Percentiles rank a stretch among this genome's conserved stretches.
These are phyloP conservation scores for Drosophila arizonae DNA, from an alignment of 1,140 invertebrate species.

Conservation along the genomic window DNA sequence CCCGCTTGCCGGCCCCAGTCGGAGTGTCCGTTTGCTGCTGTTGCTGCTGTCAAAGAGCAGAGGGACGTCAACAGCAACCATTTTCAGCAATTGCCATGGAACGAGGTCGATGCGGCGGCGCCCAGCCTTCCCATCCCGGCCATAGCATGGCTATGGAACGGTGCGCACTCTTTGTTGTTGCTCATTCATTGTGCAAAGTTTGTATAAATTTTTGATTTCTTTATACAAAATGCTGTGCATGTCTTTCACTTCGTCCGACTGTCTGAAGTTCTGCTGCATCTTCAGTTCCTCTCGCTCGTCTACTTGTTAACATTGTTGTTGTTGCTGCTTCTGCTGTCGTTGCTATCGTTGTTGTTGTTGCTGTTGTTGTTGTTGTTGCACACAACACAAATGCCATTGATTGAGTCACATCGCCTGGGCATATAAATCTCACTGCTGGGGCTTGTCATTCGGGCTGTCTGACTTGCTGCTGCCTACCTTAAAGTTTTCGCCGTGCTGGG, in stretches of 20 bases:
- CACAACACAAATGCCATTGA: conserved; percentile 79
- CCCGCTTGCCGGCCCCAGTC: conserved; percentile 21
- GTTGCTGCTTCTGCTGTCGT: conserved; percentile 17
- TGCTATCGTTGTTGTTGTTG: conserved; percentile 37
- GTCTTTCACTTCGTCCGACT: conserved; percentile 52
- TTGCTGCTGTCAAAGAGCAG: conserved; percentile 49
- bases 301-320: conserved; percentile 13
- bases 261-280: conserved; percentile 62
- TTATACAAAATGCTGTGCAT: conserved; percentile 81
- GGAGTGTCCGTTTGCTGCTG: conserved; percentile 41
- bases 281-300: conserved; percentile 17
- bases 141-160: conserved; percentile 33
- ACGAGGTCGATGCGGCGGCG: conserved; percentile 34
- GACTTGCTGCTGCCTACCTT: conserved; percentile 65
- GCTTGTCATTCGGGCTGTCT: conserved; percentile 55
- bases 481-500: conserved; percentile 75
- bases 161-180: conserved; percentile 66
- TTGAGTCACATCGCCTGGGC: conserved; percentile 80
- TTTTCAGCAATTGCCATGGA: conserved; percentile 76
- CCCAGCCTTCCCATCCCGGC: conserved; percentile 26
- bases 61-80: conserved; percentile 60
- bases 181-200: conserved; percentile 81
- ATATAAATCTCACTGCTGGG: conserved; percentile 80
- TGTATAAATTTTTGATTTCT: conserved; percentile 81
- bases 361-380: conserved; percentile 29